Evolutionary conservation across 35 echinoderm and acorn worm genomes (phyloP).

Genomic region (Ophioderma brevispina): DNA sequence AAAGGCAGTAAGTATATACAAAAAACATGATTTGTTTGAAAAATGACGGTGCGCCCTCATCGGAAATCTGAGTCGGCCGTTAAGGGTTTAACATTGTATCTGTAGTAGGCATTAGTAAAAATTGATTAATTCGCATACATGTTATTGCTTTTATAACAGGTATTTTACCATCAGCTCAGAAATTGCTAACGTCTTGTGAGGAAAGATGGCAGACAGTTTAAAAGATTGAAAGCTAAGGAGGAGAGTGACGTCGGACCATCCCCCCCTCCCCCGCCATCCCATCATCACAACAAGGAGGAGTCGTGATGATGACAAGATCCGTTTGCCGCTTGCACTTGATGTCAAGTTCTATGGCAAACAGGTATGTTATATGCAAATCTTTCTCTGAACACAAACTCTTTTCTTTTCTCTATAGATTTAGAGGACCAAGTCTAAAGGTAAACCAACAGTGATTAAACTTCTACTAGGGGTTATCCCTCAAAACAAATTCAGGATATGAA

Average conservation of each 20-base stretch:
- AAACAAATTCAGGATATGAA: neutral
- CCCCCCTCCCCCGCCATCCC: constrained; percentile 38
- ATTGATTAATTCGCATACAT: too few relatives aligned
- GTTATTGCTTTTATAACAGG: too few relatives aligned
- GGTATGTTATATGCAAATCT: constrained; percentile 12
- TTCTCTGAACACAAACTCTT: neutral
- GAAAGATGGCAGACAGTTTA: constrained; percentile 99
- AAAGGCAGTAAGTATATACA: too few relatives aligned
- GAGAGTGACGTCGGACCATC: constrained; percentile 36
- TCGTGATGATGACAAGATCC: constrained; percentile 98
- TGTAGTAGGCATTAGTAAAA: too few relatives aligned
- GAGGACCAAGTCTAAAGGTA: neutral
- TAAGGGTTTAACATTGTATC: too few relatives aligned
- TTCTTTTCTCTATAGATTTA: neutral
- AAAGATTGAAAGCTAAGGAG: constrained; percentile 82
- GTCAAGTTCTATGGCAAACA: constrained; percentile 85
- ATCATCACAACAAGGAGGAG: constrained; percentile 46
- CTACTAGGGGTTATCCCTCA: neutral
- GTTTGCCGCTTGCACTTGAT: constrained; percentile 85
- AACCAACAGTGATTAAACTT: neutral
- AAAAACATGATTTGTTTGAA: too few relatives aligned
- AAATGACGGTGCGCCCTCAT: too few relatives aligned
- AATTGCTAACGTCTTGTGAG: constrained; percentile 91
- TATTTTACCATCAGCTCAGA: constrained; percentile 79
- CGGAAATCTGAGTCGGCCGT: too few relatives aligned